Base-by-base conservation (phyloP, 2,113 vertebrate species). In the Morphnarchus princeps region DNA sequence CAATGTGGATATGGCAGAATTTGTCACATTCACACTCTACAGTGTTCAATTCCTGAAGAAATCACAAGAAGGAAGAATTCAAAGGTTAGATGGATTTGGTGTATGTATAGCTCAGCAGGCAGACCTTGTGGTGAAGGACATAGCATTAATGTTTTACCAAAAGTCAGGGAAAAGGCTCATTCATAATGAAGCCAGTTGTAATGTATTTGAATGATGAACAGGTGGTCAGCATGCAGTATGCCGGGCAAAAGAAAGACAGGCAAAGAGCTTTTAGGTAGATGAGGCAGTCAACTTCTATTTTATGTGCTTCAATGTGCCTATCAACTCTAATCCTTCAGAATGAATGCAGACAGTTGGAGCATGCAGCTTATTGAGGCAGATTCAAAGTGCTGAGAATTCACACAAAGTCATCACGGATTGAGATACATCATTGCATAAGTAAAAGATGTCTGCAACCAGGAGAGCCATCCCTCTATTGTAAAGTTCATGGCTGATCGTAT, bases 401-500 rank as follows among this genome's bases (percentile, higher is more conserved):
- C 3, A 11, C 8, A 20, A 70, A 84, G 24, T 67, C 34, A 26
- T 43, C 21, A 45, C 15, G 15, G 24, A 49, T 3, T 38, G 10
- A 66, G 8, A 77, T 36, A 71, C 3, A 76, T 9, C 49, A 38
- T 1, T 29, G 28, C 29, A 3, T 50, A 58, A 87, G 12, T 28
- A 80, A 74, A 66, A 87, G 8, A 16, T 8, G 12, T 14, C 22
- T 45, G 16, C 13, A 55, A 11, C 3, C 29, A 61, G 18, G 29
- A 65, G 2, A 84, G 14, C 13, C 19, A 36, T 2, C 11, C 11
- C 8, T 22, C 32, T 42, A 1, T 6, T 42, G 7, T 32, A 15
- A 14, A 42, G 26, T 9, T 22, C 61, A 50, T 40, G 47, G 26
- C 1, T 0, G 0, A 58, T 11, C 25, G 9, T 18, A 49, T 0